Evolutionary conservation across 37 sponge, comb jelly and placozoan species (phyloP), one percentile per base, ranked within the genome.

Genomic region (Hormiphora californensis): DNA sequence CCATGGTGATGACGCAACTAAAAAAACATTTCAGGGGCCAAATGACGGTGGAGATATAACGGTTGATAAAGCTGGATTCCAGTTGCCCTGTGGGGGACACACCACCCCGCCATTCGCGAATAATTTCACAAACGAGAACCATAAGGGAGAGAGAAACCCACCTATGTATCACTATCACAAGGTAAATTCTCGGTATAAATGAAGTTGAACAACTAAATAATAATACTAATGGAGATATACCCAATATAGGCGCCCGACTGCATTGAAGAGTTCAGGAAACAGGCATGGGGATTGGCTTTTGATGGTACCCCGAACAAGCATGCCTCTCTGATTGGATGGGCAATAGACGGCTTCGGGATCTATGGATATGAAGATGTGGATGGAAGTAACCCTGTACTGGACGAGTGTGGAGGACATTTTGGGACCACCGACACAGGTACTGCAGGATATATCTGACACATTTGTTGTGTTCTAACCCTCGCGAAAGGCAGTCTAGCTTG

Each of bases 331-430:
- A 40, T 73, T 43, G 81, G 81, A 8, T 73, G 81, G 81, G 81
- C 81, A 7, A 27, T 73, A 28, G 81, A 73, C 25, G 81, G 81
- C 7, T 73, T 73, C 25, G 81, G 81, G 25, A 73, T 73, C n/a
- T 73, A 73, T 33, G 44, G 28, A 1, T 73, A 73, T 36, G 46
- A 73, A 19, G 81, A 73, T 8, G 44, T 4, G 25, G 81, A 27
- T 22, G 81, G 81, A 39, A 4, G 1, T 11, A 40, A 43, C 12
- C 81, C 81, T 1, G 81, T 73, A 30, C 46, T 73, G 27, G 81
- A 73, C 38, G 81, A 73, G 25, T 73, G 81, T 40, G 81, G 81
- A 0, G 81, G 81, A n/a, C 81, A 73, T 33, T 73, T 73, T 73
- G 81, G 81, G n/a, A 43, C 81, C 5, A 33, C 23, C 9, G 81